Base-by-base conservation (phyloP, 1,140 invertebrate genomes). In the Leptinotarsa defecta region DNA sequence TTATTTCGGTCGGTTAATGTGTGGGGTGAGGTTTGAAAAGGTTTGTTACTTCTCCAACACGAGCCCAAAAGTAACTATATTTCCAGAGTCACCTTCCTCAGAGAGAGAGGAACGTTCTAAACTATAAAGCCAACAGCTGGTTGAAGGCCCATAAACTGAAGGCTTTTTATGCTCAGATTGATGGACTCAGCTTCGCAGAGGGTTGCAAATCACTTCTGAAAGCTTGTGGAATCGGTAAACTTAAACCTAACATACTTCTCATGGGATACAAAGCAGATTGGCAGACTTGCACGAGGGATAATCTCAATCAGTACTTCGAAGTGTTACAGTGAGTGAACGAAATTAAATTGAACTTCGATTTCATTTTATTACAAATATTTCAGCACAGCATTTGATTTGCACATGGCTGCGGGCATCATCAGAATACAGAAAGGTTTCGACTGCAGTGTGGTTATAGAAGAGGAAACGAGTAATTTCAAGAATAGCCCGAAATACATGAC, bases 231-330 rank as follows among this genome's bases (percentile, higher is more conserved):
- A 89, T 98, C 68, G 96, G 96, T 2, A 98, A 97, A 88, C 87
- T 98, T 74, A 91, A 90, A 79, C 96, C 96, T 0, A 98, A 98
- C 83, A 95, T 97, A 76, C 84, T 98, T 3, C 85, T 98, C 76
- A 91, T 97, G 91, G 97, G 97, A 6, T 98, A 94, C 86, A 98
- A 98, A 86, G 89, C 91, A 75, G 91, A 98, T 85, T 99, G 97
- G 97, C 88, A 90, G 76, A 91, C 87, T 1, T 95, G 95, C 84
- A 87, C 91, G 6, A 86, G 85, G 3, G 88, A 91, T 48, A 91
- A 94, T 75, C 86, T 97, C 8, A 89, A 91, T 43, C 92, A 95
- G 83, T 98, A 98, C 85, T 96, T 98, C 80, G 93, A 95, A 83
- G 89, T 94, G 13, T 93, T 99, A 86, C 96, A 98, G 95, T 98